These are phyloP conservation scores for Eupithecia exiguata DNA, from an alignment of 2,888 invertebrate genomes.

Conservation along the genomic window DNA sequence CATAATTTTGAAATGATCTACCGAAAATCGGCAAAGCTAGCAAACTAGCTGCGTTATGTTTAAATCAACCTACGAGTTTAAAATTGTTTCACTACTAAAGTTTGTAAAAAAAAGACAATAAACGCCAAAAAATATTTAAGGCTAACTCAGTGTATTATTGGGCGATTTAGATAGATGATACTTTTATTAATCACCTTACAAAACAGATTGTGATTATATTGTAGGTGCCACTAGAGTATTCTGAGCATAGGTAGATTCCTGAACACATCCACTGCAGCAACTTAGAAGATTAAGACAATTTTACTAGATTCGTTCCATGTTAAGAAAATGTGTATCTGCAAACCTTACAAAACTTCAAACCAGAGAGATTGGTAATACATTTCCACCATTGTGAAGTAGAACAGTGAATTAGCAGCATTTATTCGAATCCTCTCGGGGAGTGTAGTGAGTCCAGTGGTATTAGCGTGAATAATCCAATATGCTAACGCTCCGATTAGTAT, in stretches of 20 bases:
- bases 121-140: neutral
- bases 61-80: neutral
- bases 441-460: conserved; percentile 19
- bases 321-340: neutral
- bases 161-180: too few species aligned
- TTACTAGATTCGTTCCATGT: neutral
- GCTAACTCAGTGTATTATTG: neutral
- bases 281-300: too few species aligned
- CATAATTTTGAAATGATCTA: neutral
- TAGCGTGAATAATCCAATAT: conserved; percentile 34
- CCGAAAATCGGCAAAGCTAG: neutral
- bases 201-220: too few species aligned
- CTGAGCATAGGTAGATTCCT: neutral
- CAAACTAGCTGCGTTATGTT: neutral
- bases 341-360: neutral
- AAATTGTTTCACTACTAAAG: too few species aligned
- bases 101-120: too few species aligned
- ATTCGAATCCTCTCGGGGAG: conserved; percentile 1
- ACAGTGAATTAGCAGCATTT: conserved; percentile 11
- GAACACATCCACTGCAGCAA: too few species aligned
- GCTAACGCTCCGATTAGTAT: conserved; percentile 59
- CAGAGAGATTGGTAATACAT: neutral
- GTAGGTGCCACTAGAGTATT: neutral
- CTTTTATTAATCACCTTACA: too few species aligned
- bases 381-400: neutral